phyloP scores from a whole-genome alignment of 2,797 vertebrate species.

The Rallus crepitans region DNA sequence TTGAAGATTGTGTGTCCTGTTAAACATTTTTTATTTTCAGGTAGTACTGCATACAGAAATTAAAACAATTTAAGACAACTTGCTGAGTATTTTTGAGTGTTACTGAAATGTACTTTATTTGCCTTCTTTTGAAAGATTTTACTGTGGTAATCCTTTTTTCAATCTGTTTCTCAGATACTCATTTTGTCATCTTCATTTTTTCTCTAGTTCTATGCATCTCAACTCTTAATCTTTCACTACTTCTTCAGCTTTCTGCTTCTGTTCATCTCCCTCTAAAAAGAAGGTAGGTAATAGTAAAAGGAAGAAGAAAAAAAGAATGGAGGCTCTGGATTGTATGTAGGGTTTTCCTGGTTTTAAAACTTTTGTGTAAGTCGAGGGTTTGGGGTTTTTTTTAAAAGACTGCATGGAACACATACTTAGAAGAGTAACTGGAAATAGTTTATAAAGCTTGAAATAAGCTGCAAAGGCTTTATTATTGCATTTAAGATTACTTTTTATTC shows the following conservation, averaged over 20 bases:
- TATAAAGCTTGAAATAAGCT: not conserved
- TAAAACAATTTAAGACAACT: not conserved
- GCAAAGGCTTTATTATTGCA: not conserved
- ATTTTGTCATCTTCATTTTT: conserved; percentile 36
- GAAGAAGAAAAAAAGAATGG: not conserved
- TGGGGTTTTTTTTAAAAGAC: not conserved
- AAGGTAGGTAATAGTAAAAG: conserved; percentile 63
- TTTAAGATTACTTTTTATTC: not conserved
- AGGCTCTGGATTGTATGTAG: not conserved
- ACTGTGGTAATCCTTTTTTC: not conserved
- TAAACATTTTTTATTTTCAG: not conserved
- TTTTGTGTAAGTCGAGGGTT: not conserved
- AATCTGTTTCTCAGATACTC: not conserved
- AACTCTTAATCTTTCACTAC: conserved; percentile 39
- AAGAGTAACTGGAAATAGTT: not conserved
- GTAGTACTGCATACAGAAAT: not conserved
- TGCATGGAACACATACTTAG: not conserved
- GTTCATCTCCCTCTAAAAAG: conserved; percentile 45
- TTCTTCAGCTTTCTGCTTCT: conserved; percentile 62
- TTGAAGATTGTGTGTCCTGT: not conserved
- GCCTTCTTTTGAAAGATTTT: not conserved
- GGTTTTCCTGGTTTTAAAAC: not conserved
- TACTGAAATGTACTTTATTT: not conserved
- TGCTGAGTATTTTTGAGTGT: not conserved
- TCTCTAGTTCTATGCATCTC: conserved; percentile 24